Base-by-base conservation (phyloP, 2,888 invertebrate species). In the Oegoconia quadripuncta region DNA sequence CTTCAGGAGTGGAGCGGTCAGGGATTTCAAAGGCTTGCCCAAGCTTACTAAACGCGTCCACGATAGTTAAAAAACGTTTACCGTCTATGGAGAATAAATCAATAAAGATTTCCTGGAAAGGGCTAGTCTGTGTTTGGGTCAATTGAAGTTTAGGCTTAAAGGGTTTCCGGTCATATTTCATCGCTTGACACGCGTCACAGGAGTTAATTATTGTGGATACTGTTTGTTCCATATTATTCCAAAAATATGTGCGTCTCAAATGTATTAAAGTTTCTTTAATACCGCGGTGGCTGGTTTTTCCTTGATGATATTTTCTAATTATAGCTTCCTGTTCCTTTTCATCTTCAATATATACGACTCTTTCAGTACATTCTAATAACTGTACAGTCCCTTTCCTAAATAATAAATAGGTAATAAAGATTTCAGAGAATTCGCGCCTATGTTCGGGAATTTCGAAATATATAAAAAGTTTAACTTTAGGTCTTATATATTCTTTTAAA, bases 51-150 rank as follows among this genome's bases (percentile, higher is more conserved):
- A 26, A 26, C n/a, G 26, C 26, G n/a, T 26, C 26, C 4, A 26
- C n/a, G n/a, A 26, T 26, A 26, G 26, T 20, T 8, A 20, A 8
- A 8, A 6, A 20, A 8, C 8, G 34, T 23, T 32, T 44, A 4
- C 39, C 34, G 32, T 48, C 47, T 8, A 50, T 47, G 0, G 27
- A 23, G 6, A 50, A 46, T 14, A 45, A 3, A 22, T 49, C 52
- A 1, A 52, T 54, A 11, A 54, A 56, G 6, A 54, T 5, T 50
- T 61, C 52, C 13, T 52, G 39, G 28, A 58, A 54, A 0, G 56
- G 55, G 31, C 32, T 47, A 3, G 12, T 29, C 15, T 48, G 50
- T 2, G 55, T 55, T 31, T 58, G 55, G 0, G 56, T 52, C 12
- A 58, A 30, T 20, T 54, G 46, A 17, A 55, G 9, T 8, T 32